Percentiles rank a stretch among this genome's conserved stretches.
phyloP scores from a whole-genome alignment of 2,888 invertebrate species.

The Salpingus planirostris region DNA sequence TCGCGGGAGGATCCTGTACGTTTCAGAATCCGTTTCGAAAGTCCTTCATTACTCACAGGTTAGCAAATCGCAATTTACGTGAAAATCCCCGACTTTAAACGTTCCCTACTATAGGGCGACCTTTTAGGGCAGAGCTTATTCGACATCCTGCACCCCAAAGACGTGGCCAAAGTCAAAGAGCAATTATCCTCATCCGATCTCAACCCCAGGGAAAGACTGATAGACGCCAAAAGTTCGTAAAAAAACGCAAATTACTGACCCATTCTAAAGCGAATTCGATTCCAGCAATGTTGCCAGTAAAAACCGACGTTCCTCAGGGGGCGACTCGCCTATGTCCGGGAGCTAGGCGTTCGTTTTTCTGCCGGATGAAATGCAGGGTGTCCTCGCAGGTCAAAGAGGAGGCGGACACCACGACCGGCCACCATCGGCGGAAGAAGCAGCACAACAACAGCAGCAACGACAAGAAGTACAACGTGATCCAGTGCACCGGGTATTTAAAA shows the following conservation, averaged over 20 bases:
- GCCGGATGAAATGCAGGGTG: conserved; percentile 79
- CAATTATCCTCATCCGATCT: conserved; percentile 86
- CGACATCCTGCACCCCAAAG: conserved; percentile 90
- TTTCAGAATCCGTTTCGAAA: conserved; percentile 78
- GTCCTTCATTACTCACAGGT: conserved; percentile 79
- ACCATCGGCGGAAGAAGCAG: conserved; percentile 57
- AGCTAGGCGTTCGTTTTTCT: conserved; percentile 85
- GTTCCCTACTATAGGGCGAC: conserved; percentile 58
- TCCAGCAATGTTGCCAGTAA: conserved; percentile 84
- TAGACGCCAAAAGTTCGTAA: conserved; percentile 93
- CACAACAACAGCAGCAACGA: conserved; percentile 45
- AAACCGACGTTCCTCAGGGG: conserved; percentile 71
- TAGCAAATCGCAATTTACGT: no score
- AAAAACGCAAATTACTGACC: no score
- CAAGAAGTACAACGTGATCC: conserved; percentile 79
- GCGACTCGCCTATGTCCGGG: conserved; percentile 75
- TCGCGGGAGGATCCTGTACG: conserved; percentile 79
- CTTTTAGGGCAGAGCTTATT: conserved; percentile 88
- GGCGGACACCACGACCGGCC: conserved; percentile 52
- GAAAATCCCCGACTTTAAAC: no score
- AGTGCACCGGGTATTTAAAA: conserved; percentile 89
- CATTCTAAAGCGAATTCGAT: background rate
- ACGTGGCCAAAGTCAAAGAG: conserved; percentile 90
- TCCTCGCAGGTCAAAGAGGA: conserved; percentile 64
- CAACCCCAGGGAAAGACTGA: conserved; percentile 77